Conservation (phyloP, 1,140 invertebrate species). For the Monochamus saltuarius region DNA sequence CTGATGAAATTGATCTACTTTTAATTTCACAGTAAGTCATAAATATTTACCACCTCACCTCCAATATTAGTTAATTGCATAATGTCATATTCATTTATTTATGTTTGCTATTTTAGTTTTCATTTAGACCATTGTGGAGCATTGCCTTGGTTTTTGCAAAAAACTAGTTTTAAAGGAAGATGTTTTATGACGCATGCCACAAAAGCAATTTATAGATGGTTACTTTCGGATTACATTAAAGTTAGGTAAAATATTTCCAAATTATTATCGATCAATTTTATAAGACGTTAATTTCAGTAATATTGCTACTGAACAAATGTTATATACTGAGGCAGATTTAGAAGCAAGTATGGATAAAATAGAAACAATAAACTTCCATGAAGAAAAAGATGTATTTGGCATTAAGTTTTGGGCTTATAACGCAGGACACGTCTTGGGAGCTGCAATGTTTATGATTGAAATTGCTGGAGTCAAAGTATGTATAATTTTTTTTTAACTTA, state of each 20-base stretch:
- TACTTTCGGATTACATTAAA: slow-evolving; percentile 99
- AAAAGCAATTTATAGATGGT: slow-evolving; percentile 98
- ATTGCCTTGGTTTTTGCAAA: slow-evolving; percentile 95
- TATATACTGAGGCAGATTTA: slow-evolving; percentile 96
- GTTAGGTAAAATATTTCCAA: slow-evolving; percentile 66
- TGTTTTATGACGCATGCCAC: slow-evolving; percentile 99
- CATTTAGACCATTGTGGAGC: slow-evolving; percentile 99
- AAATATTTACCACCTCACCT: not conserved
- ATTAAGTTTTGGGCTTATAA: slow-evolving; percentile 99
- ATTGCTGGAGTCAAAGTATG: slow-evolving; percentile 92
- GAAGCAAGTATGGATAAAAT: slow-evolving; percentile 99
- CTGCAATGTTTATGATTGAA: slow-evolving; percentile 99
- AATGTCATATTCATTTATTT: not conserved
- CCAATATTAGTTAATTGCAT: not conserved
- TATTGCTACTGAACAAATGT: slow-evolving; percentile 95
- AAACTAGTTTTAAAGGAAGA: slow-evolving; percentile 96
- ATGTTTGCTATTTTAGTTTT: slow-evolving; percentile 66
- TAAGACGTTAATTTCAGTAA: slow-evolving; percentile 65
- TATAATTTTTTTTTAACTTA: slow-evolving; percentile 4
- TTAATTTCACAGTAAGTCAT: slow-evolving; percentile 89
- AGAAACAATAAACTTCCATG: slow-evolving; percentile 97
- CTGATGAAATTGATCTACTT: slow-evolving; percentile 95
- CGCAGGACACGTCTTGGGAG: slow-evolving; percentile 97
- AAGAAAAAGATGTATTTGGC: slow-evolving; percentile 96
- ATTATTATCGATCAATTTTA: slow-evolving; percentile 8